Base-by-base conservation (phyloP, 2,113 vertebrate genomes). In the Percina caprodes region DNA sequence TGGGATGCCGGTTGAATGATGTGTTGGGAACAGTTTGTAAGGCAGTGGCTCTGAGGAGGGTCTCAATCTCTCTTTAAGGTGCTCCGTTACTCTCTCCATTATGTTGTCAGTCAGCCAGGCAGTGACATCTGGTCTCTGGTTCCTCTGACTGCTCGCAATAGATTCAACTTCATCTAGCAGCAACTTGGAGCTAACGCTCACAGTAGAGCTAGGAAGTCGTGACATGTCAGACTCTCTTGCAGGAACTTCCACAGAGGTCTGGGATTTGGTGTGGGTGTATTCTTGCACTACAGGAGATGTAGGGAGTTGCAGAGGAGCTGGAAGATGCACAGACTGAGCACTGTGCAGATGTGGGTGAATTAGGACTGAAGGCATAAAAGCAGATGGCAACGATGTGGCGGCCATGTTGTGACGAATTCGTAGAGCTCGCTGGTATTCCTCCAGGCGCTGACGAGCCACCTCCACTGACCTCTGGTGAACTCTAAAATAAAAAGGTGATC, bases 341-440 rank as follows among this genome's bases (percentile, higher is more conserved):
- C 35, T 8, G n/a, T 15, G 46, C 18, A 33, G 77, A 46, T 39
- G 51, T 9, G 66, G 39, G 4, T 12, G 49, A 72, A 65, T 0
- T 9, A 51, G 5, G 58, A 52, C 55, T 21, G 51, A 65, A 59
- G 74, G 82, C 7, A 49, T 26, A 19, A 76, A 8, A 21, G 72
- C 11, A 16, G 89, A 6, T 23, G 15, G 72, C 4, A 54, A 6
- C 5, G 80, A 63, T 0, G 35, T 18, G 15, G 76, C 51, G 70
- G 86, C 80, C 84, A 77, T 3, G 65, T 83, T 88, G 74, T 94
- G 92, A 56, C 91, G 95, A 46, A 91, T 84, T 67, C 86, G 95
- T 76, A 99, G 68, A 30, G 93, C 80, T 35, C 86, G 84, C 90
- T 98, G 97, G 92, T 98, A 98, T 21, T 98, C 95, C 18, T 96